Conservation (phyloP, 2,888 invertebrate genomes). For the Ephialtes manifestator region DNA sequence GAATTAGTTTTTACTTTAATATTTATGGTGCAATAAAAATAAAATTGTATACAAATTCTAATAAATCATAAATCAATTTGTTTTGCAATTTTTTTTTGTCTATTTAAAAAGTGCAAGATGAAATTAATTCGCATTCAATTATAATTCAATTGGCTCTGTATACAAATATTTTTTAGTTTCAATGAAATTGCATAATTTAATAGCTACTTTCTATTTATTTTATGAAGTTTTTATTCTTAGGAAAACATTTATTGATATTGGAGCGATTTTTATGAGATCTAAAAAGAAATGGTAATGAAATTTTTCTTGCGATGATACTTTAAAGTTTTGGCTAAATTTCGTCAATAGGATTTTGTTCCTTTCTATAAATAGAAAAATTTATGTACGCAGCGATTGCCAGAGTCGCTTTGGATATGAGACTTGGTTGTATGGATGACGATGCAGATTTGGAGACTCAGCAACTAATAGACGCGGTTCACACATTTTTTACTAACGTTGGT, state of each 20-base stretch:
- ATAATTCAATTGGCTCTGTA: too few relatives aligned
- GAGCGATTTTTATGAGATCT: too few relatives aligned
- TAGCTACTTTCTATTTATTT: too few relatives aligned
- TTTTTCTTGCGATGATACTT: background rate
- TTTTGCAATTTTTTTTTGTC: too few relatives aligned
- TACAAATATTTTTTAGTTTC: too few relatives aligned
- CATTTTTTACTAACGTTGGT: conserved; percentile 90
- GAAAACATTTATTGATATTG: too few relatives aligned
- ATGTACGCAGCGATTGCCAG: conserved; percentile 88
- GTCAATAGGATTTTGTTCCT: background rate
- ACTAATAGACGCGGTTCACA: conserved; percentile 90
- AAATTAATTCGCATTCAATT: too few relatives aligned
- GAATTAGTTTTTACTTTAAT: background rate
- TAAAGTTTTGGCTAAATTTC: background rate
- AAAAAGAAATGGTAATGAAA: background rate
- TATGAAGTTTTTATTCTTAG: too few relatives aligned
- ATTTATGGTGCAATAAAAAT: background rate
- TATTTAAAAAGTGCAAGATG: too few relatives aligned
- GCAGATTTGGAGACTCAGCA: conserved; percentile 88
- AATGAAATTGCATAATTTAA: too few relatives aligned
- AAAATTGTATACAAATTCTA: too few relatives aligned
- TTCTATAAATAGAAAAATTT: background rate
- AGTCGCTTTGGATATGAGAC: conserved; percentile 89
- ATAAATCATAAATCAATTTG: too few relatives aligned
- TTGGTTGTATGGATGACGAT: conserved; percentile 89